Evolutionary conservation across 2,888 invertebrate species (phyloP).

Genomic region (Caenorhabditis sp.): DNA sequence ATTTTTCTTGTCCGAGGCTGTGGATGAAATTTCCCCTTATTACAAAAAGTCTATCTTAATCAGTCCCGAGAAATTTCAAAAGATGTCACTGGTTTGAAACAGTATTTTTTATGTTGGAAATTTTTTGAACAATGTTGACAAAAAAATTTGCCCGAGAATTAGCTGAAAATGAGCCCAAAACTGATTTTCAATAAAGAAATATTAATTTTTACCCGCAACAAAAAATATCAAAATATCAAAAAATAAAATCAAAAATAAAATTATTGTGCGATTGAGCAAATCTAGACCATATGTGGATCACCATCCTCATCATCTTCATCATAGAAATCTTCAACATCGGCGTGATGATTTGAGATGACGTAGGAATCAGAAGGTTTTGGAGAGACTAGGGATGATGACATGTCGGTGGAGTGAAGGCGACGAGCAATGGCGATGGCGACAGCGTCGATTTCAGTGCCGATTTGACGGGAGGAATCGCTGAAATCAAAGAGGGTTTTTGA

Average conservation of each 20-base stretch:
- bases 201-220: too few relatives aligned
- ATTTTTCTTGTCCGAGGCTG: too few relatives aligned
- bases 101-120: too few relatives aligned
- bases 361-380: constrained; percentile 28
- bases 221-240: not conserved
- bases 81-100: too few relatives aligned
- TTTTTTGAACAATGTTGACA: too few relatives aligned
- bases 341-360: constrained; percentile 34
- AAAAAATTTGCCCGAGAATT: too few relatives aligned
- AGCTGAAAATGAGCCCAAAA: not conserved
- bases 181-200: not conserved
- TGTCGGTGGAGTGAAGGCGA: constrained; percentile 37
- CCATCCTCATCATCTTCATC: constrained; percentile 27
- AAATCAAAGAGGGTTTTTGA: not conserved
- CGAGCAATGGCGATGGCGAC: constrained; percentile 65
- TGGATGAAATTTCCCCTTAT: too few relatives aligned
- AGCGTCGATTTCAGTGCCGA: constrained; percentile 66
- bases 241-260: constrained; percentile 1
- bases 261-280: not conserved
- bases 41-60: too few relatives aligned
- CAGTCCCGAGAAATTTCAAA: too few relatives aligned
- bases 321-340: constrained; percentile 7
- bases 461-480: constrained; percentile 45
- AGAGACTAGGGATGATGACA: not conserved
- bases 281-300: constrained; percentile 36